phyloP scores from a whole-genome alignment of 2,113 vertebrate genomes.

The Gopherus flavomarginatus region DNA sequence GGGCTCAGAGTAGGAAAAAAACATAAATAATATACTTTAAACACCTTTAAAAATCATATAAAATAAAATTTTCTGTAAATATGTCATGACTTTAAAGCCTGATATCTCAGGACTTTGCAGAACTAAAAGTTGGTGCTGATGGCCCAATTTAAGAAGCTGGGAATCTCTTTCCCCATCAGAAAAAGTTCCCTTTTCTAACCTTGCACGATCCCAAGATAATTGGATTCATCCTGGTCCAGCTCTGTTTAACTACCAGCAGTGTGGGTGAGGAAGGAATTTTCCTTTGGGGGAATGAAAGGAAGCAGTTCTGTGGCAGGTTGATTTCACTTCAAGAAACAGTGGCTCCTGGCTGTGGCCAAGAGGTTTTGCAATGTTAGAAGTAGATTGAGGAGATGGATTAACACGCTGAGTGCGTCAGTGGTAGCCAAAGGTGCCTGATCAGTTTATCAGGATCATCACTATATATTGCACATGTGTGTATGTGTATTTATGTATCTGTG shows the following conservation, averaged over 20 bases:
- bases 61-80: neutral
- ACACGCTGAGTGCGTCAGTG: accelerated
- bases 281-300: neutral
- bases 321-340: neutral
- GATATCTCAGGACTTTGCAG: neutral
- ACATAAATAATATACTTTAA: neutral
- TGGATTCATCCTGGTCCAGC: neutral
- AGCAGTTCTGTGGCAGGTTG: constrained; percentile 8
- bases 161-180: neutral
- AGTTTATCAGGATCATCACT: neutral
- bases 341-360: neutral
- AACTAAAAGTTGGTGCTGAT: neutral
- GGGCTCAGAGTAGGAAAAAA: neutral
- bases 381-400: neutral
- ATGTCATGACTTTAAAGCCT: neutral
- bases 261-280: constrained; percentile 15
- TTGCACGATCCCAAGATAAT: neutral
- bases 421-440: neutral
- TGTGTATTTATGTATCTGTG: neutral
- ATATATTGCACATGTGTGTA: accelerated
- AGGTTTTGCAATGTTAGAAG: neutral
- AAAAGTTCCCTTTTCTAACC: neutral
- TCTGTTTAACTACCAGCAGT: neutral
- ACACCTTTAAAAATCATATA: neutral
- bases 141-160: neutral